phyloP scores from a whole-genome alignment of 2,113 vertebrate genomes.

The Hirundichthys speculiger region DNA sequence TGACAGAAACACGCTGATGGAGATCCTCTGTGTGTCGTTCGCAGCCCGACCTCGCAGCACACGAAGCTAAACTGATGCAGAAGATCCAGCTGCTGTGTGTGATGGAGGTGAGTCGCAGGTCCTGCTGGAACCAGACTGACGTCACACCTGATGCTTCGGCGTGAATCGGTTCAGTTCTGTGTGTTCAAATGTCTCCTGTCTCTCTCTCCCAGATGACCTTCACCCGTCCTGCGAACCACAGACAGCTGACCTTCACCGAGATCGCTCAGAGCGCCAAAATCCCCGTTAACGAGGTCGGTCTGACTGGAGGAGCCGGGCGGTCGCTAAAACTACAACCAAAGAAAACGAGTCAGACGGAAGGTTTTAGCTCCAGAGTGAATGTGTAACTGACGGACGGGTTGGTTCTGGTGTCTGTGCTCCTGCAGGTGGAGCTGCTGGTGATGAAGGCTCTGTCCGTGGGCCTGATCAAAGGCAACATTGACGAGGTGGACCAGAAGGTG shows the following conservation, averaged over 20 bases:
- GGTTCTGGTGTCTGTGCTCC: constrained; percentile 8
- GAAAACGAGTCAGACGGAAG: too few relatives aligned
- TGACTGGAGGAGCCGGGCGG: neutral
- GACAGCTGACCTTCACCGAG: constrained; percentile 96
- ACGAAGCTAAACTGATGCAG: constrained; percentile 91
- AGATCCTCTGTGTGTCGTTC: neutral
- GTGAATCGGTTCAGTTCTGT: neutral
- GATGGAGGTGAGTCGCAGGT: constrained; percentile 89
- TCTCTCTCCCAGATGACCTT: constrained; percentile 91
- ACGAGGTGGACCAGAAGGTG: constrained; percentile 94
- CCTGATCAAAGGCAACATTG: constrained; percentile 94
- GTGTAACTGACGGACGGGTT: too few relatives aligned
- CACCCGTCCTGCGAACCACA: constrained; percentile 95
- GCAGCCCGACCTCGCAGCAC: constrained; percentile 93
- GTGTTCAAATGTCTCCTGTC: neutral
- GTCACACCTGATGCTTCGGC: too few relatives aligned
- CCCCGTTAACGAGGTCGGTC: constrained; percentile 90
- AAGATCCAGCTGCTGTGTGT: constrained; percentile 97
- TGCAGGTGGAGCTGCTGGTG: constrained; percentile 95
- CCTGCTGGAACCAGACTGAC: neutral
- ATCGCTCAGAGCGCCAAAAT: constrained; percentile 93
- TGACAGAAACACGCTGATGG: too few relatives aligned
- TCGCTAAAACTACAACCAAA: too few relatives aligned
- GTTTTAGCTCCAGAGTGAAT: too few relatives aligned
- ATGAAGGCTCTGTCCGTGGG: constrained; percentile 98